phyloP scores from a whole-genome alignment of 2,888 invertebrate species.

The Dicyrtoma fusca region DNA sequence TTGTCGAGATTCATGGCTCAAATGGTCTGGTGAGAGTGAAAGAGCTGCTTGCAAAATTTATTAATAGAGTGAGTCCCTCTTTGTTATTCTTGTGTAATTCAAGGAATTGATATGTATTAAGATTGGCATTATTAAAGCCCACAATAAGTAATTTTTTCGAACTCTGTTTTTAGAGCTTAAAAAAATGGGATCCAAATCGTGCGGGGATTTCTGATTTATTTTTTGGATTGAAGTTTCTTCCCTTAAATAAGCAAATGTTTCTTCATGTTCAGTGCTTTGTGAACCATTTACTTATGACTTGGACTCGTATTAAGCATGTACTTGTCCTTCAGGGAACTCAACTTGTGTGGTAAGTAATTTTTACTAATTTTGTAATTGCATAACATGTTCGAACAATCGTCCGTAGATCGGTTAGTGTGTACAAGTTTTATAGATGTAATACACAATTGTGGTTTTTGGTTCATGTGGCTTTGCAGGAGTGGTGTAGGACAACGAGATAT shows the following conservation, averaged over 20 bases:
- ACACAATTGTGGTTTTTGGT: too few relatives aligned
- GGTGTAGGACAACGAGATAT: constrained; percentile 82
- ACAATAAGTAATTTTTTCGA: too few relatives aligned
- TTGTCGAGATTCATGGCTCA: constrained; percentile 61
- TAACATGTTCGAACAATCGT: too few relatives aligned
- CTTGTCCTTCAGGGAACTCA: constrained; percentile 90
- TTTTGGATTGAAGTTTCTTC: constrained; percentile 89
- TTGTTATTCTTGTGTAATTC: too few relatives aligned
- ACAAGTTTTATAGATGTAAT: too few relatives aligned
- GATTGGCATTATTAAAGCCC: too few relatives aligned
- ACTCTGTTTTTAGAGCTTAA: constrained; percentile 82
- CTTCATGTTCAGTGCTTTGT: constrained; percentile 88
- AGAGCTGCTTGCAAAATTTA: constrained; percentile 76
- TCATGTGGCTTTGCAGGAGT: too few relatives aligned
- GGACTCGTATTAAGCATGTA: constrained; percentile 76
- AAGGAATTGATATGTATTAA: too few relatives aligned
- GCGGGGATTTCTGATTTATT: constrained; percentile 88
- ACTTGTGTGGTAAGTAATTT: constrained; percentile 85
- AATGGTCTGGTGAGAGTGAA: constrained; percentile 65
- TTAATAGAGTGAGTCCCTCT: constrained; percentile 71
- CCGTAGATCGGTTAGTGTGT: too few relatives aligned
- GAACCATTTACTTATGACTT: constrained; percentile 77
- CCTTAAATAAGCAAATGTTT: constrained; percentile 85
- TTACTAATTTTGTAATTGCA: too few relatives aligned
- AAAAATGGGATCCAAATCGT: constrained; percentile 71